Percentiles rank a stretch among this genome's conserved stretches.
These are phyloP conservation scores for Rhysida immarginata DNA, from an alignment of 1,140 invertebrate genomes.

Conservation along the genomic window DNA sequence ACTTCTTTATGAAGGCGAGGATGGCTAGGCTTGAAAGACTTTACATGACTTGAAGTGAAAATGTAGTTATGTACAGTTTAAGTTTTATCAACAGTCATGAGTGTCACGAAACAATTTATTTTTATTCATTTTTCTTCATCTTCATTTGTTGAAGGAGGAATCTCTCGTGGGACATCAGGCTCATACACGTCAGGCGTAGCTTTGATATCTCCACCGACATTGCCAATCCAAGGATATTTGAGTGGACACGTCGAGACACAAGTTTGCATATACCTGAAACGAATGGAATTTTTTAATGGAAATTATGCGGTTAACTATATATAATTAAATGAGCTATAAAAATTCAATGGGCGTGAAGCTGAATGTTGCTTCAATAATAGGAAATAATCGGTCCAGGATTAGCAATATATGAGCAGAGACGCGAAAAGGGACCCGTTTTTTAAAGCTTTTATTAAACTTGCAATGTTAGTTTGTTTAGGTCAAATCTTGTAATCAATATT, in stretches of 20 bases:
- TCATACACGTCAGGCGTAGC: not conserved
- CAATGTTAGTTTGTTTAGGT: too few relatives aligned
- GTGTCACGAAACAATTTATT: too few relatives aligned
- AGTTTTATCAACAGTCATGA: too few relatives aligned
- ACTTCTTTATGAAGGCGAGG: too few relatives aligned
- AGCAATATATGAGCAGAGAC: not conserved
- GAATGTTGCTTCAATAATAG: not conserved
- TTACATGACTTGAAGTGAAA: too few relatives aligned
- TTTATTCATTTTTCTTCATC: too few relatives aligned
- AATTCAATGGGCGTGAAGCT: not conserved
- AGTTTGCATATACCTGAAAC: constrained; percentile 10
- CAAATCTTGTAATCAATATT: too few relatives aligned
- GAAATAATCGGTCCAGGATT: not conserved
- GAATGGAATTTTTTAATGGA: not conserved
- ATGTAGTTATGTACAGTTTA: too few relatives aligned
- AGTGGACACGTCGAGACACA: constrained; percentile 1
- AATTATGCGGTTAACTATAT: not conserved
- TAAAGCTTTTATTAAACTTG: not conserved
- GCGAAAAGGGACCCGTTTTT: not conserved
- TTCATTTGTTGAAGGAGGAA: too few relatives aligned
- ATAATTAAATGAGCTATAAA: not conserved
- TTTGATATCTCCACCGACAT: constrained; percentile 10
- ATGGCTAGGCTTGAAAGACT: too few relatives aligned
- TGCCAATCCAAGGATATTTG: constrained; percentile 9
- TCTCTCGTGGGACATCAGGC: constrained; percentile 5